Conservation (phyloP, 2,797 vertebrate genomes). For the Cuniculus paca region DNA sequence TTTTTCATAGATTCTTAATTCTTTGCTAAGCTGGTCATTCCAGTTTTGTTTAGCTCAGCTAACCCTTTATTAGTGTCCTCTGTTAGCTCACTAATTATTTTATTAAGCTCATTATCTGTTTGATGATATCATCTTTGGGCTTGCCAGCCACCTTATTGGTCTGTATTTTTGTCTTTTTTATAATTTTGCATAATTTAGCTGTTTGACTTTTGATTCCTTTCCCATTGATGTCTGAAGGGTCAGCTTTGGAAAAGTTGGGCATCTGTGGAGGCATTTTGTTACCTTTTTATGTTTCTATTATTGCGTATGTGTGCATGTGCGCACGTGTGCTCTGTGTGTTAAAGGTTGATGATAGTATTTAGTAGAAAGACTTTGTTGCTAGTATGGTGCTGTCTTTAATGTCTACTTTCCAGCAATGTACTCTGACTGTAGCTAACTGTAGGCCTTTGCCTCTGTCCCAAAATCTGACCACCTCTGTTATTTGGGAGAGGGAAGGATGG, state of each 20-base stretch:
- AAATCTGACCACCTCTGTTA: background rate
- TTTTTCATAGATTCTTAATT: background rate
- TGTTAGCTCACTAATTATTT: background rate
- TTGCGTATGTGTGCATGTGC: background rate
- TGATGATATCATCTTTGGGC: background rate
- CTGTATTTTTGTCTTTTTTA: background rate
- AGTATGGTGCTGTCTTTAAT: background rate
- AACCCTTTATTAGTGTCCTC: background rate
- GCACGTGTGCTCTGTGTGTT: background rate
- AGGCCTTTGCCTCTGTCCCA: background rate
- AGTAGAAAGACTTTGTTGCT: background rate
- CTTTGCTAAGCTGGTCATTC: background rate
- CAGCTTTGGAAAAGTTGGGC: background rate
- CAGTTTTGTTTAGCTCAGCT: background rate
- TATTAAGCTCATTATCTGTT: background rate
- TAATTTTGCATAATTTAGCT: background rate
- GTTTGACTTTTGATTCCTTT: background rate
- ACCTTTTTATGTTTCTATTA: background rate
- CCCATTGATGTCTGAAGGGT: background rate
- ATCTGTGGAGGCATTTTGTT: background rate
- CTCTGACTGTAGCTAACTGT: background rate
- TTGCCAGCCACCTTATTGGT: background rate
- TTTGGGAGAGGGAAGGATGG: background rate
- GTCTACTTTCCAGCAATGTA: background rate
- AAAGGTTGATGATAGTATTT: background rate